Percentiles rank a stretch among this genome's conserved stretches.
These are phyloP conservation scores for Dryadula phaetusa DNA, from an alignment of 2,888 invertebrate species.

Conservation along the genomic window DNA sequence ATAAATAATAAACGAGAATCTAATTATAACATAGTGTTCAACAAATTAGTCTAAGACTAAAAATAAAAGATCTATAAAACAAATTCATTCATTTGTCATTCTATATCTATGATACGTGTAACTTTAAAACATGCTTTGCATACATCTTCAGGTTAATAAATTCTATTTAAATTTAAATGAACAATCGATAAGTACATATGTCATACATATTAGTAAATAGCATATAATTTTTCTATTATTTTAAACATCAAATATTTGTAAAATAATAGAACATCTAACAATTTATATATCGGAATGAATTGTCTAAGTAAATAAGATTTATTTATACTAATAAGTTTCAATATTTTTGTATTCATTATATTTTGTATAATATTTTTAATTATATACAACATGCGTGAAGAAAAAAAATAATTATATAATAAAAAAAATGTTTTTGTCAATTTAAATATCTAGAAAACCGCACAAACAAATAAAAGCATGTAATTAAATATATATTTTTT, in stretches of 20 bases:
- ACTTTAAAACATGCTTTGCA: slow-evolving; percentile 40
- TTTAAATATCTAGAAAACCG: not conserved
- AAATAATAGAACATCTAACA: slow-evolving; percentile 46
- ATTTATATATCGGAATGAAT: slow-evolving; percentile 41
- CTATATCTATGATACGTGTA: slow-evolving; percentile 31
- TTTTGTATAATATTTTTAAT: slow-evolving; percentile 1
- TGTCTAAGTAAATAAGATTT: slow-evolving; percentile 43
- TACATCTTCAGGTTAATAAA: slow-evolving; percentile 19
- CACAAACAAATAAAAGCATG: not conserved
- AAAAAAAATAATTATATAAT: not conserved
- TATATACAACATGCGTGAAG: not conserved
- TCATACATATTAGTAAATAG: slow-evolving; percentile 31
- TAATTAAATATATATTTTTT: not conserved
- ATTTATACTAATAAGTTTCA: slow-evolving; percentile 33
- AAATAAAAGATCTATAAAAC: slow-evolving; percentile 32
- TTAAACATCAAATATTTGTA: slow-evolving; percentile 32
- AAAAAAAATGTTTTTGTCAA: not conserved
- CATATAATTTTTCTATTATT: slow-evolving; percentile 31
- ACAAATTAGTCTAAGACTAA: slow-evolving; percentile 43
- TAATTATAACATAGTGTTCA: slow-evolving; percentile 15
- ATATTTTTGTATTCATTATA: slow-evolving; percentile 5
- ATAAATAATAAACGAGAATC: not conserved
- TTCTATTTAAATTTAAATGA: slow-evolving; percentile 25
- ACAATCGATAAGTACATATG: slow-evolving; percentile 33
- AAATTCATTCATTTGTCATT: slow-evolving; percentile 23